Percentiles rank a stretch among this genome's conserved stretches.
Evolutionary conservation across 2,888 invertebrate genomes (phyloP).

Genomic region (Phyto melanocephala): DNA sequence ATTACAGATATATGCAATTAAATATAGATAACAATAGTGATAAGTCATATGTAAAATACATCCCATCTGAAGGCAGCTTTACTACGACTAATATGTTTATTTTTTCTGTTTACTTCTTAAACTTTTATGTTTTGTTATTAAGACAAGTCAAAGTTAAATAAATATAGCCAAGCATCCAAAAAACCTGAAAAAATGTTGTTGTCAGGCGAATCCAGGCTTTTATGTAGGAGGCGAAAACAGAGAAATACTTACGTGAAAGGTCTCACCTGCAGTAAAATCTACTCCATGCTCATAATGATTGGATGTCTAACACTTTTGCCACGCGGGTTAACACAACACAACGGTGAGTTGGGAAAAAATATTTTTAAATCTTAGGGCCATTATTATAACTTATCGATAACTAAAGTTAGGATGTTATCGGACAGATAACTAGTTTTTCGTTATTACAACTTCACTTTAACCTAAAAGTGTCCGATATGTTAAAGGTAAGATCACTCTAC

Average conservation of each 20-base stretch:
- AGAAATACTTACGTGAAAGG: background rate
- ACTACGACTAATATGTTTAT: background rate
- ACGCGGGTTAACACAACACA: slow-evolving; percentile 34
- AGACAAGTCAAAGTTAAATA: background rate
- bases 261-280: background rate
- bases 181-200: slow-evolving; percentile 3
- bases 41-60: too few species aligned
- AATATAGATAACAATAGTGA: too few species aligned
- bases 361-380: too few species aligned
- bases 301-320: slow-evolving; percentile 18
- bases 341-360: slow-evolving; percentile 34
- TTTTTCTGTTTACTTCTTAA: background rate
- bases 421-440: too few species aligned
- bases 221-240: slow-evolving; percentile 29
- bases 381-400: too few species aligned
- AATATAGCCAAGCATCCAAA: background rate
- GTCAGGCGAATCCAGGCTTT: slow-evolving; percentile 15
- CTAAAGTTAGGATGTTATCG: too few species aligned
- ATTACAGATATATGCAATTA: too few species aligned
- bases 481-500: too few species aligned
- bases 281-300: background rate
- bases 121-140: background rate
- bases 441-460: too few species aligned
- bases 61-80: too few species aligned
- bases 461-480: too few species aligned